phyloP scores from a whole-genome alignment of 2,888 invertebrate species.

The Galerucella nymphaeae region DNA sequence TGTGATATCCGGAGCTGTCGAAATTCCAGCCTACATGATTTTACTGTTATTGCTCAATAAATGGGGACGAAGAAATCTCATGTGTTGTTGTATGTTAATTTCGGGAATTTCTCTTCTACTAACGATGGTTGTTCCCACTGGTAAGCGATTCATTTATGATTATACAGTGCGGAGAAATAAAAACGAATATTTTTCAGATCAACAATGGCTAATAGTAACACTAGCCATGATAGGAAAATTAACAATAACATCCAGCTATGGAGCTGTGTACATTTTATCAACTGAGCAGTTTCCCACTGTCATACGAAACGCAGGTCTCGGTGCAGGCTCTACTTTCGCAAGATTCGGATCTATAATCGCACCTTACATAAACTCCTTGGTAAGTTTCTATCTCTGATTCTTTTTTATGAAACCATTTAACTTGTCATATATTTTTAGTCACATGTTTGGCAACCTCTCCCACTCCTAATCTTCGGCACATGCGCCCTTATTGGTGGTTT shows the following conservation, averaged over 20 bases:
- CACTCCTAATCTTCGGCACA: constrained; percentile 71
- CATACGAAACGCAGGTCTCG: constrained; percentile 73
- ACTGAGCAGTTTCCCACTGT: constrained; percentile 82
- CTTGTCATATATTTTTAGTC: constrained; percentile 60
- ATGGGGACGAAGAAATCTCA: constrained; percentile 76
- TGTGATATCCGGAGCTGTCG: constrained; percentile 79
- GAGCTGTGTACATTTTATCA: constrained; percentile 78
- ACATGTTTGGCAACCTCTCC: constrained; percentile 70
- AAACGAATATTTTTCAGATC: constrained; percentile 60
- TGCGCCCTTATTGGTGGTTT: constrained; percentile 70
- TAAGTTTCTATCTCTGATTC: no score
- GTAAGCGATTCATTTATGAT: constrained; percentile 63
- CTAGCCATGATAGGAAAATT: constrained; percentile 79
- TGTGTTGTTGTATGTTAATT: constrained; percentile 76
- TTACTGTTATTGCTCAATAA: constrained; percentile 74
- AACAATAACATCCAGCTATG: constrained; percentile 79
- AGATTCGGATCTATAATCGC: constrained; percentile 73
- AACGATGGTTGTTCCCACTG: constrained; percentile 69
- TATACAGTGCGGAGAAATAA: background rate
- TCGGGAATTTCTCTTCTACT: constrained; percentile 71
- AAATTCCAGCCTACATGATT: constrained; percentile 78
- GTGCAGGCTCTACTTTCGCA: constrained; percentile 73
- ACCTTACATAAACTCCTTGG: constrained; percentile 71
- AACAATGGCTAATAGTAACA: constrained; percentile 69
- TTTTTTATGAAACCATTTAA: no score